These are phyloP conservation scores for Pseudomyrmex pallidus DNA, from an alignment of 1,140 invertebrate genomes.

Conservation along the genomic window DNA sequence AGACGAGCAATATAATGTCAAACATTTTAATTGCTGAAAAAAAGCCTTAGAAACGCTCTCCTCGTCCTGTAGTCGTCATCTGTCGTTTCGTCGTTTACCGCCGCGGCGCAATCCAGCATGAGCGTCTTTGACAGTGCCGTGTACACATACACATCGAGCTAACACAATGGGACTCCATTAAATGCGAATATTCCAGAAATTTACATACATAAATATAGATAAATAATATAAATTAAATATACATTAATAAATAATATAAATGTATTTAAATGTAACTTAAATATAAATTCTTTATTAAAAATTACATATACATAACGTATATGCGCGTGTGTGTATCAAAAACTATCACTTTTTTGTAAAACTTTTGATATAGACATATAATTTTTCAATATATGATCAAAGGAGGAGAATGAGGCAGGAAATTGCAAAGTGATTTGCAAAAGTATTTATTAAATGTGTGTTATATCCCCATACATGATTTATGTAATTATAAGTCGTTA, in stretches of 20 bases:
- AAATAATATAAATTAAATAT: too few relatives aligned
- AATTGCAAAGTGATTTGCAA: constrained; percentile 60
- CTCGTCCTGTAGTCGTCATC: not conserved
- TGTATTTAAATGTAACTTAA: too few relatives aligned
- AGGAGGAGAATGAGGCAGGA: not conserved
- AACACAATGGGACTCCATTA: too few relatives aligned
- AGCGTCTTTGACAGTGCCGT: constrained; percentile 5
- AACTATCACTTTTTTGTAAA: too few relatives aligned
- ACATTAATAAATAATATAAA: too few relatives aligned
- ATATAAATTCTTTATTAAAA: too few relatives aligned
- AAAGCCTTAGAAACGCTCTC: not conserved
- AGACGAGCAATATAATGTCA: not conserved
- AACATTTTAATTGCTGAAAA: not conserved
- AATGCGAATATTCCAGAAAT: too few relatives aligned
- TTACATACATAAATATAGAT: too few relatives aligned
- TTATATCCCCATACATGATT: constrained; percentile 67
- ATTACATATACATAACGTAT: too few relatives aligned
- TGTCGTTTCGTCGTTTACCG: not conserved
- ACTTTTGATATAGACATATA: not conserved
- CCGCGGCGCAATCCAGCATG: constrained; percentile 4
- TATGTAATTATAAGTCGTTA: constrained; percentile 68
- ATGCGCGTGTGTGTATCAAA: too few relatives aligned
- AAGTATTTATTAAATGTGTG: constrained; percentile 72
- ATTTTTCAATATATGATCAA: not conserved
- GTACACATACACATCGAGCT: not conserved